Conservation (phyloP, 2,888 invertebrate species). For the Muscina levida region DNA sequence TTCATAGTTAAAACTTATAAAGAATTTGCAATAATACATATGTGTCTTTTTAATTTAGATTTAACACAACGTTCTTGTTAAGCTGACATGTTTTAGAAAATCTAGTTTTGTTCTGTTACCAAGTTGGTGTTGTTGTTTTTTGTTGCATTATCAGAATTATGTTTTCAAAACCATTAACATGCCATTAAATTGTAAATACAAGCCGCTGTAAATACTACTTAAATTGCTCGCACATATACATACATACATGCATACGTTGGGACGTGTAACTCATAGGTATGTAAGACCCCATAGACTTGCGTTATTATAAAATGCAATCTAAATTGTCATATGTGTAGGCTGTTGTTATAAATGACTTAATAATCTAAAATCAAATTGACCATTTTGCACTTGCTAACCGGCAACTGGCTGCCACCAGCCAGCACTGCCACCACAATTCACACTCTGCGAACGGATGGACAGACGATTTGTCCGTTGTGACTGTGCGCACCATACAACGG, state of each 20-base stretch:
- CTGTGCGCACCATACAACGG: neutral
- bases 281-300: too few relatives aligned
- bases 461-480: too few relatives aligned
- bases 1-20: too few relatives aligned
- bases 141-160: constrained; percentile 47
- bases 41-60: too few relatives aligned
- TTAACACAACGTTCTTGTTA: constrained; percentile 1
- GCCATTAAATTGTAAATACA: constrained; percentile 57
- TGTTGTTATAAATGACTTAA: constrained; percentile 65
- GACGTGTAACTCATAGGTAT: too few relatives aligned
- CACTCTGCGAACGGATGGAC: neutral
- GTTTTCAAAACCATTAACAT: constrained; percentile 57
- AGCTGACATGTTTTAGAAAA: constrained; percentile 15
- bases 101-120: constrained; percentile 32
- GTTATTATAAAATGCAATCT: constrained; percentile 56
- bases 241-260: neutral
- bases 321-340: constrained; percentile 64
- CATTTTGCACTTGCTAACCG: constrained; percentile 65
- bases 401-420: constrained; percentile 55
- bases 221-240: neutral
- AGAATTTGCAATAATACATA: too few relatives aligned
- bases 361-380: constrained; percentile 66
- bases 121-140: too few relatives aligned
- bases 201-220: neutral
- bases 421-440: neutral